Base-by-base conservation (phyloP, 92 coral and sea anemone species). In the Epizoanthus rinbou region DNA sequence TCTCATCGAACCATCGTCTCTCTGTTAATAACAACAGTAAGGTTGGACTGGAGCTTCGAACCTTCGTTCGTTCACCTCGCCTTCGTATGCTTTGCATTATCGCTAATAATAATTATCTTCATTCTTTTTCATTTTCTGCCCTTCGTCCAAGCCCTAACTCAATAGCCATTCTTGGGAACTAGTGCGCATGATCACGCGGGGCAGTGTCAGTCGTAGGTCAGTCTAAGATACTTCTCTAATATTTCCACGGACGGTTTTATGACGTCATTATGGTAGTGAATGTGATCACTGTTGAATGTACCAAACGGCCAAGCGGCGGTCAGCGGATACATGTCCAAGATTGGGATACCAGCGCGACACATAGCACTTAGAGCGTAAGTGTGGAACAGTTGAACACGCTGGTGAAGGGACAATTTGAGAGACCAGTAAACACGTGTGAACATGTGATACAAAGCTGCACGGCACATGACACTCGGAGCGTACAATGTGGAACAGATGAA, bases 291-390 rank as follows among this genome's bases (percentile, higher is more conserved):
- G 8, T 70, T 81, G 63, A 47, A 67, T 1, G 90, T 89, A 4
- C 95, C 95, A 14, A 9, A n/a, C 3, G 95, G 92, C 82, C 88
- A 91, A 19, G 91, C 73, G 25, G 93, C 89, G 64, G 93, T 84
- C 35, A 87, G 72, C 54, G 86, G 94, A 47, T 87, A 90, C 74
- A 85, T 71, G 59, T 90, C 91, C n/a, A 87, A 67, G 15, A 85
- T 57, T 63, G 85, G 83, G 53, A 84, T 80, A 18, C 87, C 89
- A 17, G 94, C 91, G 54, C 25, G 74, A 28, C 89, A 90, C 91
- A 90, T 87, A 17, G 79, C 86, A 64, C 74, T 63, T 37, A 82
- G 81, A 9, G 94, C 91, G 58, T 73, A 90, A 1, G 70, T 28
- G 73, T 87, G 84, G 33, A 87, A 87, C 62, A 90, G 69, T 45